Conservation (phyloP, 2,113 vertebrate genomes). For the Gambusia affinis region DNA sequence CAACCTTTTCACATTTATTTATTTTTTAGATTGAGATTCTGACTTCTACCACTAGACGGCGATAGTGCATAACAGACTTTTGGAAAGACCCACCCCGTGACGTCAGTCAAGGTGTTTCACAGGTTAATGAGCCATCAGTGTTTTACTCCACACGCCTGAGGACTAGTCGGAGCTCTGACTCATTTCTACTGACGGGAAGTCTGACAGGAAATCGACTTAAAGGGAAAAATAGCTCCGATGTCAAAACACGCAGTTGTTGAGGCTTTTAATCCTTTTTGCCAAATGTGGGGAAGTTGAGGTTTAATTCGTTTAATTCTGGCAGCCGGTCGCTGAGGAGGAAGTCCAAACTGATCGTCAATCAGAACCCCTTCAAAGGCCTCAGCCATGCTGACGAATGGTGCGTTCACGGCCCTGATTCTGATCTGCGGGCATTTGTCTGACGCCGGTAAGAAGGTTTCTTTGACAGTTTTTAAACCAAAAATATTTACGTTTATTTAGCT, state of each 20-base stretch:
- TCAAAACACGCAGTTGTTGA: not conserved
- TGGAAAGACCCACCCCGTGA: not conserved
- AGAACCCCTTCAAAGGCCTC: not conserved
- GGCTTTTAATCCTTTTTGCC: not conserved
- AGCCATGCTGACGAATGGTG: slow-evolving; percentile 9
- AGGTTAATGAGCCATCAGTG: not conserved
- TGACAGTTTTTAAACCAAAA: not conserved
- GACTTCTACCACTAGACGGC: slow-evolving; percentile 24
- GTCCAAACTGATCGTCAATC: not conserved
- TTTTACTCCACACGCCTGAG: not conserved
- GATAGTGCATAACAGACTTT: too few species aligned
- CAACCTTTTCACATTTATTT: too few species aligned
- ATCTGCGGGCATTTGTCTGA: not conserved
- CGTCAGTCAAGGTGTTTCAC: slow-evolving; percentile 15
- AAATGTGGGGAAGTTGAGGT: not conserved
- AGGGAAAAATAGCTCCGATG: not conserved
- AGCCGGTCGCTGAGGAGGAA: not conserved
- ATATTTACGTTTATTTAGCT: too few species aligned
- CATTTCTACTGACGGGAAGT: not conserved
- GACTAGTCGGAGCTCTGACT: not conserved
- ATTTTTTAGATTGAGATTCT: not conserved
- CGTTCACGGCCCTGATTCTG: not conserved
- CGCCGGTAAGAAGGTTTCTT: not conserved
- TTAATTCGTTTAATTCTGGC: not conserved
- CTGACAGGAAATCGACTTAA: not conserved